Base-by-base conservation (phyloP, 2,113 vertebrate species). In the Felis chaus region DNA sequence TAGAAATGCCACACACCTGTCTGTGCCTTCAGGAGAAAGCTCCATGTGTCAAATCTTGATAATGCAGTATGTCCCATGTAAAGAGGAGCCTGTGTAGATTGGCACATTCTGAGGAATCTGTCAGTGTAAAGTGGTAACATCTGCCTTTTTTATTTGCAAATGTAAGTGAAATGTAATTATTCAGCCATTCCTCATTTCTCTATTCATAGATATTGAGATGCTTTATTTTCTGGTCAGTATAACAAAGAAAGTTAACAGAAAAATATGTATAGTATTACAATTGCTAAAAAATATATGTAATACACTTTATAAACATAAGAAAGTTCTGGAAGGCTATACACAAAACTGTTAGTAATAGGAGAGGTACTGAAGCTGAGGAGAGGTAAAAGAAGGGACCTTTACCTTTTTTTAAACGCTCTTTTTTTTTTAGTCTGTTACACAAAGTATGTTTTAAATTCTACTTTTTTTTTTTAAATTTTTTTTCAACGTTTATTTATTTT, bases 401-500 rank as follows among this genome's bases (percentile, higher is more conserved):
- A 53, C 15, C 25, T 83, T 48, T 88, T 65, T 50, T 74, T 45
- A 45, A 45, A 45, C 1, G 7, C 41, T 45, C 41, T 41, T 41
- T 45, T 45, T 41, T 45, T 45, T 68, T 23, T 31, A 84, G 79
- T 65, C 63, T 85, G 31, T 65, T 88, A 33, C 74, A 23, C 13
- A 82, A 87, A 82, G 8, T 71, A 36, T 74, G 7, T 41, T 48
- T 94, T 89, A 91, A 80, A 93, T 53, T 85, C 45, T 29, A 69
- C 4, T 48, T 57, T 53, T 53, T 53, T 53, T 36, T 36, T 39
- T 39, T 4, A 39, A 4, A 4, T 39, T 39, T 4, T 39, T 39
- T 39, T 39, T 39, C 2, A 53, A 53, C 50, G 15, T 53, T 53
- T 53, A 53, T 53, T 53, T 53, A 53, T 53, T 53, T 53, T 53